Percentiles rank a stretch among this genome's conserved stretches.
Evolutionary conservation across 1,140 invertebrate species (phyloP).

Genomic region (Lamellibrachia luymesi): DNA sequence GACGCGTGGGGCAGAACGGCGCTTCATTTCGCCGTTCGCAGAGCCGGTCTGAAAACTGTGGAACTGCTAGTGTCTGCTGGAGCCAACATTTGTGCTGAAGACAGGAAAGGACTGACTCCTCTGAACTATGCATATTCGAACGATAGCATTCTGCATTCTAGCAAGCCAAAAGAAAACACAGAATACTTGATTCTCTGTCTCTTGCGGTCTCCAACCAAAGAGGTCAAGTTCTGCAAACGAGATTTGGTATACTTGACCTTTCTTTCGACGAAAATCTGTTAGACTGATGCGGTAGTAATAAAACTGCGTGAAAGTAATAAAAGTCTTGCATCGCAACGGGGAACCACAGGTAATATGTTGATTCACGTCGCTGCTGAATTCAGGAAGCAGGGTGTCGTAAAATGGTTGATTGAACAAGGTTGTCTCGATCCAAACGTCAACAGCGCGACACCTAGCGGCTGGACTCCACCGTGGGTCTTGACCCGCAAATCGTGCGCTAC

Average conservation of each 20-base stretch:
- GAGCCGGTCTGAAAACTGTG: background rate
- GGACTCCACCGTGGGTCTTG: background rate
- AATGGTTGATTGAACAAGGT: background rate
- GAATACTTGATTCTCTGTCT: background rate
- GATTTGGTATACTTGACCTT: background rate
- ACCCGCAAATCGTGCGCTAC: background rate
- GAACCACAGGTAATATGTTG: background rate
- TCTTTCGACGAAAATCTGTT: background rate
- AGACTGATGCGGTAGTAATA: background rate
- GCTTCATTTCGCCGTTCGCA: background rate
- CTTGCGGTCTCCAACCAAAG: background rate
- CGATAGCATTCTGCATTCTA: background rate
- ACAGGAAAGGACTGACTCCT: background rate
- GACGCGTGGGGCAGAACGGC: background rate
- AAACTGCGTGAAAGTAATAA: background rate
- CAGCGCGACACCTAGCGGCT: background rate
- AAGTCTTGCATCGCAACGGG: background rate
- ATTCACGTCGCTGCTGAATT: background rate
- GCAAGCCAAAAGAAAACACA: background rate
- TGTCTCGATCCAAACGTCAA: background rate
- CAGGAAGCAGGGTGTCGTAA: background rate
- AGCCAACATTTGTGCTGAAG: background rate
- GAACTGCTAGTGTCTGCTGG: background rate
- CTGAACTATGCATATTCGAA: background rate
- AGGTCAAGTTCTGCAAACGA: background rate